phyloP scores from a whole-genome alignment of 2,113 vertebrate species.

The Elaphurus davidianus region DNA sequence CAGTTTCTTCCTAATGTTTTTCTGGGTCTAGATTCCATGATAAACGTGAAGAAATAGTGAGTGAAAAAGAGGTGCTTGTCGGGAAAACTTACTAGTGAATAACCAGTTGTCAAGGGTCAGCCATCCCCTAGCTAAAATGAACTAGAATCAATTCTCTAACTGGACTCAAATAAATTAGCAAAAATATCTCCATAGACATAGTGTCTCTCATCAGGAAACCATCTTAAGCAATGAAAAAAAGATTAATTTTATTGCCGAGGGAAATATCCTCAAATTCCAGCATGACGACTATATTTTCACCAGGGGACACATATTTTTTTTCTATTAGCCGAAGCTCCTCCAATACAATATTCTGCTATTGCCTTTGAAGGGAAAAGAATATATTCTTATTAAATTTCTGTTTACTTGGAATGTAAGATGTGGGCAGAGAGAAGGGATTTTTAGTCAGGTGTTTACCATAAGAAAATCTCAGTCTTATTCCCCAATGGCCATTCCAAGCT shows the following conservation, averaged over 20 bases:
- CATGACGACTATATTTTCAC: slow-evolving; percentile 4
- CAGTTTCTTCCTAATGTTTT: not conserved
- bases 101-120: not conserved
- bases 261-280: slow-evolving; percentile 58
- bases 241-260: slow-evolving; percentile 59
- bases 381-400: slow-evolving; percentile 27
- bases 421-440: not conserved
- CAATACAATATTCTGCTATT: slow-evolving; percentile 5
- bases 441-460: slow-evolving; percentile 22
- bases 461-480: slow-evolving; percentile 27
- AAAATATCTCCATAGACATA: not conserved
- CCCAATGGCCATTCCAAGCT: not conserved
- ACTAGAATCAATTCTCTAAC: not conserved
- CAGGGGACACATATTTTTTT: not conserved
- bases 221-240: slow-evolving; percentile 36
- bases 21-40: not conserved
- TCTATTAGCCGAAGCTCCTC: slow-evolving; percentile 38
- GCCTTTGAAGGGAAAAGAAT: slow-evolving; percentile 55
- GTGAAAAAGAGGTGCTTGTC: not conserved
- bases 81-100: not conserved
- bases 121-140: not conserved
- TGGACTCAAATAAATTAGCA: slow-evolving; percentile 24
- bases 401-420: slow-evolving; percentile 39
- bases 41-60: not conserved
- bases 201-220: slow-evolving; percentile 34